phyloP scores from a whole-genome alignment of 1,140 invertebrate genomes.

The Drosophila pachea region DNA sequence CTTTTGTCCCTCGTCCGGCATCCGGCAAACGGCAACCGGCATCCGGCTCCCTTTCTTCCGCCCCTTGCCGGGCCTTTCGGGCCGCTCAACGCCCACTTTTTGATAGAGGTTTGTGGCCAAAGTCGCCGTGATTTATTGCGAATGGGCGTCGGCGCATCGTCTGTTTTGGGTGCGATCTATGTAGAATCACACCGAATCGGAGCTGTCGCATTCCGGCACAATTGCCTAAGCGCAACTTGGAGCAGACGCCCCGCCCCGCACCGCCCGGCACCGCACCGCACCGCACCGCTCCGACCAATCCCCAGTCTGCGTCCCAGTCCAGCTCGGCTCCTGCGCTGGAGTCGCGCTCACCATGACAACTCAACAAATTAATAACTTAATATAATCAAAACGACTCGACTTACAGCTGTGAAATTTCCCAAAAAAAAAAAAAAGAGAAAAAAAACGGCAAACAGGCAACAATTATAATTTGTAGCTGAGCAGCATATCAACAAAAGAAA shows the following conservation, averaged over 20 bases:
- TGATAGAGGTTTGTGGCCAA: background rate
- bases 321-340: conserved; percentile 4
- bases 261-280: no score
- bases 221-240: conserved; percentile 54
- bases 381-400: conserved; percentile 70
- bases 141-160: conserved; percentile 10
- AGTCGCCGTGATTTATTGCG: conserved; percentile 45
- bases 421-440: conserved; percentile 64
- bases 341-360: conserved; percentile 65
- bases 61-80: conserved; percentile 7
- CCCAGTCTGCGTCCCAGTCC: conserved; percentile 3
- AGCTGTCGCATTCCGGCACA: background rate
- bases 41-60: conserved; percentile 36
- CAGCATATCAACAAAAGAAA: conserved; percentile 37
- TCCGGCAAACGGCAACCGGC: conserved; percentile 22
- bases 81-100: conserved; percentile 29
- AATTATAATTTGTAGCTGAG: conserved; percentile 75
- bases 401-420: conserved; percentile 75
- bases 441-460: conserved; percentile 56
- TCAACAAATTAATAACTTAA: conserved; percentile 78
- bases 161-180: conserved; percentile 35
- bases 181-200: background rate
- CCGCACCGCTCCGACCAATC: background rate
- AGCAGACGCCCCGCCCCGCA: background rate
- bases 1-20: background rate